A percentile compares a stretch with the other conserved stretches of the same genome.
phyloP scores from a whole-genome alignment of 2,113 vertebrate genomes.

The Lipophrys pholis region DNA sequence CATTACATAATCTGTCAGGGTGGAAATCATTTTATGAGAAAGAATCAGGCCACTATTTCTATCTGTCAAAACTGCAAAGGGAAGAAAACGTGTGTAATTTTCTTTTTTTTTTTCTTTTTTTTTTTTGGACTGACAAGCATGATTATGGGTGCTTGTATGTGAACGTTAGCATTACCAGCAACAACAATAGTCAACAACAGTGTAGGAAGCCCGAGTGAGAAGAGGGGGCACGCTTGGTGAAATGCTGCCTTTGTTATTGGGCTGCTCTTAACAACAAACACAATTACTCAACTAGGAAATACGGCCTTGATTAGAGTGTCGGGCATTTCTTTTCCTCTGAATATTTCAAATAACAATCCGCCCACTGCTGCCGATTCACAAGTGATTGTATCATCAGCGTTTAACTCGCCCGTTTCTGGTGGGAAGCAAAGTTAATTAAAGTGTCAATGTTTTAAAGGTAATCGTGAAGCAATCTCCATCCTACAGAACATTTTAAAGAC shows the following conservation, averaged over 20 bases:
- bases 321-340: slow-evolving; percentile 4
- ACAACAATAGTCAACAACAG: not conserved
- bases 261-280: slow-evolving; percentile 27
- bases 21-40: slow-evolving; percentile 13
- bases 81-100: not conserved
- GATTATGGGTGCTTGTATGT: slow-evolving; percentile 30
- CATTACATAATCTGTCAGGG: slow-evolving; percentile 1
- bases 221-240: slow-evolving; percentile 10
- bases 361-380: slow-evolving; percentile 12
- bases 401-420: slow-evolving; percentile 18
- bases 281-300: slow-evolving; percentile 22
- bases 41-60: slow-evolving; percentile 3
- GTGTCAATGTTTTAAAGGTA: slow-evolving; percentile 47
- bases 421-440: slow-evolving; percentile 61
- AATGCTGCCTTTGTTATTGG: slow-evolving; percentile 25
- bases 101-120: not conserved
- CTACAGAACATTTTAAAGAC: slow-evolving; percentile 3
- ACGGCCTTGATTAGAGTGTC: slow-evolving; percentile 13
- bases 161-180: slow-evolving; percentile 16
- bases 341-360: slow-evolving; percentile 38
- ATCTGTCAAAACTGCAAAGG: slow-evolving; percentile 14
- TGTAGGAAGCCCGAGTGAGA: slow-evolving; percentile 1
- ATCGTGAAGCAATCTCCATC: slow-evolving; percentile 49
- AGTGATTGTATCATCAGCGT: slow-evolving; percentile 41
- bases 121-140: not conserved